These are phyloP conservation scores for Pomacea maculata DNA, from an alignment of 1,140 invertebrate genomes.

Conservation along the genomic window DNA sequence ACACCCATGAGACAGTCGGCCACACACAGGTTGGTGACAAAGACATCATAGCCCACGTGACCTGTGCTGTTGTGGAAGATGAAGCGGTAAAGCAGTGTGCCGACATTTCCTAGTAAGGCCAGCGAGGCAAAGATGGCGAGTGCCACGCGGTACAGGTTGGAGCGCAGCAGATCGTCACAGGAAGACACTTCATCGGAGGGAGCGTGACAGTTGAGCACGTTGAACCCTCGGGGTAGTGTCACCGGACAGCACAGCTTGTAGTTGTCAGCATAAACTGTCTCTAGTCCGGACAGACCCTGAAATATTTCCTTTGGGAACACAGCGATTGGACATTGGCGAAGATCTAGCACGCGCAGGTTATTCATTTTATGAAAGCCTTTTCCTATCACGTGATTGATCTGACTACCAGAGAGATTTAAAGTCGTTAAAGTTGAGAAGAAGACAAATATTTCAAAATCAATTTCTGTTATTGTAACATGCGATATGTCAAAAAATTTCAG, in stretches of 20 bases:
- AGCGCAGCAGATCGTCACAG: constrained; percentile 4
- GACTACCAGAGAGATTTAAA: neutral
- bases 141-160: constrained; percentile 4
- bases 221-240: constrained; percentile 8
- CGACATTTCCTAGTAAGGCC: constrained; percentile 23
- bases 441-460: neutral
- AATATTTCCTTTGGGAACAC: constrained; percentile 3
- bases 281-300: neutral
- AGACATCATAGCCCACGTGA: constrained; percentile 11
- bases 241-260: constrained; percentile 34
- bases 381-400: neutral
- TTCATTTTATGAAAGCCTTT: too few species aligned
- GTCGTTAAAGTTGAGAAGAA: neutral
- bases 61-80: neutral
- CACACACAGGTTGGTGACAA: constrained; percentile 41
- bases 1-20: constrained; percentile 50
- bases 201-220: constrained; percentile 23
- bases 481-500: neutral
- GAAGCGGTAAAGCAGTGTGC: neutral
- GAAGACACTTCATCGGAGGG: neutral
- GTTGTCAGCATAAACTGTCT: constrained; percentile 20
- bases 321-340: neutral
- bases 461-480: neutral
- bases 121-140: constrained; percentile 29
- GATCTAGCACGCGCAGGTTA: neutral